Percentiles rank a stretch among this genome's conserved stretches.
Evolutionary conservation across 2,888 invertebrate species (phyloP).

Genomic region (Heliconius ethilla): DNA sequence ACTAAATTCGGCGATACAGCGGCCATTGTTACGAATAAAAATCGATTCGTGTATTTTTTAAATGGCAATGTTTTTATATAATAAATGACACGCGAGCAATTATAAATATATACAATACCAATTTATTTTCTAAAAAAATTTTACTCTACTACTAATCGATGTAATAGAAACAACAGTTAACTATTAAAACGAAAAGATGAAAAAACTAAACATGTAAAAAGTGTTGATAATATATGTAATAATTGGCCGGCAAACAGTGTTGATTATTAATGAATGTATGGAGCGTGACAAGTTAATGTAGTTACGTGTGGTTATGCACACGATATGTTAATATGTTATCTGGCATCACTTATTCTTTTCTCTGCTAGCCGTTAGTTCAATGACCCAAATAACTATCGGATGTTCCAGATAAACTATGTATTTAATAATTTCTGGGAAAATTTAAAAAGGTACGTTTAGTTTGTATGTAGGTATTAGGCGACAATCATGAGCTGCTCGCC

Average conservation of each 20-base stretch:
- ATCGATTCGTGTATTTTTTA: background rate
- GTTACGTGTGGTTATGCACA: slow-evolving; percentile 53
- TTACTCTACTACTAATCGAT: background rate
- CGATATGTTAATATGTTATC: slow-evolving; percentile 56
- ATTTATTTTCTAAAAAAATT: slow-evolving; percentile 16
- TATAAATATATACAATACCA: background rate
- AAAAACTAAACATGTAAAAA: slow-evolving; percentile 34
- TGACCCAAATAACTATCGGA: slow-evolving; percentile 58
- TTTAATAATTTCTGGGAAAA: background rate
- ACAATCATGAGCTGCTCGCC: too few species aligned
- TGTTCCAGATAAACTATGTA: slow-evolving; percentile 1
- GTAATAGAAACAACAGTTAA: slow-evolving; percentile 11
- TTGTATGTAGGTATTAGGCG: too few species aligned
- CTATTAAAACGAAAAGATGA: slow-evolving; percentile 22
- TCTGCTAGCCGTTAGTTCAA: slow-evolving; percentile 68
- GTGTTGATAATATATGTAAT: slow-evolving; percentile 36
- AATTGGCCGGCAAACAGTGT: slow-evolving; percentile 38
- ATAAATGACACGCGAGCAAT: background rate
- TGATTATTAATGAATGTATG: slow-evolving; percentile 44
- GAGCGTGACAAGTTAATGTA: slow-evolving; percentile 47
- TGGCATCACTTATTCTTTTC: slow-evolving; percentile 51
- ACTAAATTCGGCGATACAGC: background rate
- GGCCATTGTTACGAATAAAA: slow-evolving; percentile 6
- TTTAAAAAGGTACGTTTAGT: too few species aligned
- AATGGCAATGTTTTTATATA: slow-evolving; percentile 14